Evolutionary conservation across 2,797 vertebrate genomes (phyloP), one percentile per base, ranked within the genome.

Genomic region (Esox masquinongy): DNA sequence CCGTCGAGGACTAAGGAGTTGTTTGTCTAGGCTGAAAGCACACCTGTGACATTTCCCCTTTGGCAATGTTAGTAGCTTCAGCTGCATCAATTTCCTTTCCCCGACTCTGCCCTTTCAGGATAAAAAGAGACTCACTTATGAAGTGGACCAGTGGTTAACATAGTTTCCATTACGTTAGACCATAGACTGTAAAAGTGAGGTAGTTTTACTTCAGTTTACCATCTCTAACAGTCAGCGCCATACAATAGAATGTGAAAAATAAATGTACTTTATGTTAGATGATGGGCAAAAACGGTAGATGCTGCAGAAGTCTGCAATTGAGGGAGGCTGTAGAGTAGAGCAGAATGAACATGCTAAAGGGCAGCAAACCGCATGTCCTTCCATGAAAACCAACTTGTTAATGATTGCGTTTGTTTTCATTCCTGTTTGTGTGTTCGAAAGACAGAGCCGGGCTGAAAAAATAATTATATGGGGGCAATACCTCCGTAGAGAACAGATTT

Each of bases 401-500:
- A 90, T 90, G 84, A 89, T 85, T 85, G 84, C 74, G 76, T 51
- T 79, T 17, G 26, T 24, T 9, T 59, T n/a, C 16, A 16, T 59
- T 59, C n/a, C 53, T 22, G n/a, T n/a, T 12, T 59, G 53, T 56
- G 53, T 22, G 53, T 9, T 19, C 19, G 17, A 2, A 6, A 77
- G 73, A 77, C 83, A 79, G 24, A 24, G 29, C 66, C 2, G 34
- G 36, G 68, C 19, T 73, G 70, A 68, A 68, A 53, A 79, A n/a
- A n/a, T 85, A 79, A 80, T 77, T 88, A 76, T 74, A 86, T 70
- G 71, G 80, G 73, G 84, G 85, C 88, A 69, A 74, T 83, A 64
- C 36, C 82, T 89, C 87, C 90, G 91, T 90, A 90, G 87, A 83
- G 86, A 82, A 87, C 83, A 84, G 83, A 85, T 84, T 68, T 73